Base-by-base conservation (phyloP, 2,888 invertebrate species). In the Nyleta sp. region DNA sequence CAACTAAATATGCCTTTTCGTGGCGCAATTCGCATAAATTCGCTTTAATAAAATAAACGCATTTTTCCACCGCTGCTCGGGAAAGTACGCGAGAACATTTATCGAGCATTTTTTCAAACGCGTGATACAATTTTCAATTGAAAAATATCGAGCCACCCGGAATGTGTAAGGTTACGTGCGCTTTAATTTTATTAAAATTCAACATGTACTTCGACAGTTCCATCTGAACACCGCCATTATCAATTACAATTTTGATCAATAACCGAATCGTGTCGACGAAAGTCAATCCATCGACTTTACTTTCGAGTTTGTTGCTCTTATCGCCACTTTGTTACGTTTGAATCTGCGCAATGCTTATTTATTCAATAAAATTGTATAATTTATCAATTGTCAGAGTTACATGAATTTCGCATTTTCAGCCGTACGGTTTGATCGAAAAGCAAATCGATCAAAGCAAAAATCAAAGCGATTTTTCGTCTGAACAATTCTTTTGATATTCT, bases 401-500 rank as follows among this genome's bases (percentile, higher is more conserved):
- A 35, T 2, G 13, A n/a, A 35, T n/a, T n/a, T 35, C 13, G 35
- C 35, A 35, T 35, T 35, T n/a, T 5, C 28, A 28, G 28, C 28
- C 7, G 28, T 28, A n/a, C 35, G 5, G 13, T 35, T 35, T n/a
- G n/a, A 10, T 35, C 13, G 10, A 35, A 35, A 35, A 35, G 35
- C 35, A 13, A 35, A 35, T 35, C 10, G n/a, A 10, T 35, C 35
- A n/a, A 2, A n/a, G 35, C 17, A 42, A 42, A 42, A 50, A 50
- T 48, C 40, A 48, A 64, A 28, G 24, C 35, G 35, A 35, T 35
- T 70, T 50, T 42, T 33, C 52, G 13, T 38, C n/a, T 5, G 38
- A 48, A 50, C 40, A 59, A 42, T 44, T 60, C 50, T 42, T 70
- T 52, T 52, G 52, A 40, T 31, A 24, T 46, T 57, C 38, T 22